These are phyloP conservation scores for Echinarachnius parma DNA, from an alignment of 53 echinoderm and acorn worm genomes.

Conservation along the genomic window DNA sequence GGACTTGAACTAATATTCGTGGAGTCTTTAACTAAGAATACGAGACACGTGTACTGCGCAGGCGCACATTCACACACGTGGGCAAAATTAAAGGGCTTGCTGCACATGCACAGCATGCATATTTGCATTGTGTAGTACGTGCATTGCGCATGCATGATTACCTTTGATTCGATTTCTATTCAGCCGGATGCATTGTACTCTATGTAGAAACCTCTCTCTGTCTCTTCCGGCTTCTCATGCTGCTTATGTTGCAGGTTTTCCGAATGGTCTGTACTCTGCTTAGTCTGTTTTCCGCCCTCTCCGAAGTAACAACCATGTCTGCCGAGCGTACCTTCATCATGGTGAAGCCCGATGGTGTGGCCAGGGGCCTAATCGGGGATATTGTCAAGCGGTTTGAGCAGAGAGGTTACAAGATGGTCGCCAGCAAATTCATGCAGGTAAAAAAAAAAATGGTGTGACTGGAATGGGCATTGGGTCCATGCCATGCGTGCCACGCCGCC, in stretches of 20 bases:
- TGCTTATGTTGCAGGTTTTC: slow-evolving; percentile 2
- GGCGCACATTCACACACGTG: too few species aligned
- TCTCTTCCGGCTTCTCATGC: slow-evolving; percentile 12
- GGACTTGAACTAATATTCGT: too few species aligned
- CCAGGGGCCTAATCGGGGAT: slow-evolving; percentile 81
- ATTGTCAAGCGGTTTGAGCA: slow-evolving; percentile 85
- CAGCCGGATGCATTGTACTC: too few species aligned
- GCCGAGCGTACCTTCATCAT: slow-evolving; percentile 77
- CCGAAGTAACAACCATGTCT: slow-evolving; percentile 41
- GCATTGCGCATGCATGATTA: too few species aligned
- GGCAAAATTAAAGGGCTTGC: too few species aligned
- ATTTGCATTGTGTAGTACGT: too few species aligned
- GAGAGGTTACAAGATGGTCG: slow-evolving; percentile 82
- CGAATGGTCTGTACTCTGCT: slow-evolving; percentile 71
- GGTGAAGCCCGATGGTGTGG: slow-evolving; percentile 90
- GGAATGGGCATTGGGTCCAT: too few species aligned
- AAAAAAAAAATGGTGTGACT: neutral
- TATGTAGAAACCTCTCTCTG: neutral
- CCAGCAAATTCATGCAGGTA: slow-evolving; percentile 70
- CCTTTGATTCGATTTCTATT: too few species aligned
- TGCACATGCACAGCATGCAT: too few species aligned
- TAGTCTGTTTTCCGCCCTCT: slow-evolving; percentile 49
- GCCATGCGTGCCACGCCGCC: too few species aligned
- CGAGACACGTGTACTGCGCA: too few species aligned
- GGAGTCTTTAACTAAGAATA: too few species aligned